Evolutionary conservation across 2,797 vertebrate genomes (phyloP), one percentile per base, ranked within the genome.

Genomic region (Myotis vivesi): DNA sequence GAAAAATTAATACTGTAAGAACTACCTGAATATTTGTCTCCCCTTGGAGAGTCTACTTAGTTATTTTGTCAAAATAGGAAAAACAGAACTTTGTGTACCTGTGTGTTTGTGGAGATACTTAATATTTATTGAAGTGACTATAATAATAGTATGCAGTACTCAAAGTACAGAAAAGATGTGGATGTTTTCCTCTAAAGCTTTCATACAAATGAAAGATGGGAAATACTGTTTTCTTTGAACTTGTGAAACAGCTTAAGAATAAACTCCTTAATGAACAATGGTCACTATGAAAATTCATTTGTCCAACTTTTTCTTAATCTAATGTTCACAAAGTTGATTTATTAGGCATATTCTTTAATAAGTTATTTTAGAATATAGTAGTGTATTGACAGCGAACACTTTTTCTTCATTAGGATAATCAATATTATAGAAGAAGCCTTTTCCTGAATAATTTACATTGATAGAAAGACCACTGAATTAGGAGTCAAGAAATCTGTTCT

Each of bases 371-470:
- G 38, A 81, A 51, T 71, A 13, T 17, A n/a, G 17, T 72, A 82
- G n/a, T 51, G 9, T 81, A 80, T 93, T 76, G 57, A 91, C 22
- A 51, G 62, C 44, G 76, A 57, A 89, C 11, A 11, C 22, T 71
- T 92, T 94, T 92, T 77, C 55, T 71, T 93, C 28, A 69, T 62
- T 87, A 72, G 46, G 44, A 76, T 66, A 62, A 75, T 95, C 36
- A 81, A 9, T 86, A 19, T 72, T 95, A 30, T 76, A 75, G 30
- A 71, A 89, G 55, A 87, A 73, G 6, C 73, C 46, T 89, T 75
- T 87, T 71, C 44, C 55, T 87, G 41, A 95, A 53, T 17, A 86
- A 11, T 91, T 76, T 38, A 36, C 82, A 91, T 91, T 76, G 36
- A 36, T 87, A 91, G 69, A 77, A 75, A 92, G 19, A 68, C 7